Evolutionary conservation across 2,113 vertebrate genomes (phyloP).

Genomic region (Psilopogon haemacephalus): DNA sequence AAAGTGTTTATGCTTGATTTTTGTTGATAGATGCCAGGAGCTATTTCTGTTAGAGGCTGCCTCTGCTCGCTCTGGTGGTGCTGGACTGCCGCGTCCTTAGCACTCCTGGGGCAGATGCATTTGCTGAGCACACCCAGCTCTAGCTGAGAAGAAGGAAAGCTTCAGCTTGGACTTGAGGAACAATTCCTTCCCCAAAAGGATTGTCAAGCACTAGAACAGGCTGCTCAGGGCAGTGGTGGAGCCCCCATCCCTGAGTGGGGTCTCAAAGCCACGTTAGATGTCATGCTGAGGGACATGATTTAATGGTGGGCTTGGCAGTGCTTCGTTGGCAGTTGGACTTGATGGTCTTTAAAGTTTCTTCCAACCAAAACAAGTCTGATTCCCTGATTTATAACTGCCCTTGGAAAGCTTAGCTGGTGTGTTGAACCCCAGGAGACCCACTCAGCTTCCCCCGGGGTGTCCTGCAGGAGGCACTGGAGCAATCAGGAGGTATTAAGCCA

Average conservation of each 20-base stretch:
- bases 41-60: neutral
- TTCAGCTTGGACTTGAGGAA: neutral
- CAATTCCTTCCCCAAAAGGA: too few relatives aligned
- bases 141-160: neutral
- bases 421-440: neutral
- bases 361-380: neutral
- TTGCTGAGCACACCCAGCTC: neutral
- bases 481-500: neutral
- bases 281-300: neutral
- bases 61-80: neutral
- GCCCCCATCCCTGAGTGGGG: neutral
- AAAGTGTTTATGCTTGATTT: neutral
- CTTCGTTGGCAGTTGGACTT: neutral
- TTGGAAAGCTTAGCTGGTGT: neutral
- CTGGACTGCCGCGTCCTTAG: neutral
- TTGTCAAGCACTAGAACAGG: neutral
- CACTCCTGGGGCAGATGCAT: neutral
- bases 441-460: neutral
- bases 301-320: neutral
- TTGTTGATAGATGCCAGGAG: neutral
- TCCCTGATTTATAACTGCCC: neutral
- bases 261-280: neutral
- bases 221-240: neutral
- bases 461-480: neutral
- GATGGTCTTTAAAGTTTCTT: neutral